Conservation (phyloP, 2,888 invertebrate genomes). For the Platynereis dumerilii region DNA sequence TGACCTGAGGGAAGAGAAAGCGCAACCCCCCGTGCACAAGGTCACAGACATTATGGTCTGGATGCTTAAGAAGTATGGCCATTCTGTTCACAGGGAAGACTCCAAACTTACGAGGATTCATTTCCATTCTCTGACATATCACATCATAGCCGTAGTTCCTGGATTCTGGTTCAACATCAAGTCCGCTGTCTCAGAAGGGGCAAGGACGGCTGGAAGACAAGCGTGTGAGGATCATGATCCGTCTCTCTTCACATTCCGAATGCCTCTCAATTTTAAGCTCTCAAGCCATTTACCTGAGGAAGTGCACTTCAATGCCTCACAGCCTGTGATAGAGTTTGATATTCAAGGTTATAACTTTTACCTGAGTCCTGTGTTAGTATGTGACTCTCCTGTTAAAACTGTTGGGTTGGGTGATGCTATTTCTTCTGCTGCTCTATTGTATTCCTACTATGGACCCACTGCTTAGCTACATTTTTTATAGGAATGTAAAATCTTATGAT, state of each 20-base stretch:
- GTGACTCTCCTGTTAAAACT: constrained; percentile 63
- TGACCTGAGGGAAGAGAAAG: constrained; percentile 45
- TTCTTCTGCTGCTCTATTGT: constrained; percentile 64
- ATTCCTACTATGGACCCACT: constrained; percentile 49
- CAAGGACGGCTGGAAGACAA: constrained; percentile 62
- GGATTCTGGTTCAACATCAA: constrained; percentile 63
- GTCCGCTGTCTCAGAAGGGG: constrained; percentile 64
- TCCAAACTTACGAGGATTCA: constrained; percentile 63
- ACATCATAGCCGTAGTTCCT: constrained; percentile 60
- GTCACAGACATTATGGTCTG: constrained; percentile 65
- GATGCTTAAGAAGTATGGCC: constrained; percentile 62
- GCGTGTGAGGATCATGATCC: constrained; percentile 57
- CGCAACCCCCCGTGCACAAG: constrained; percentile 62
- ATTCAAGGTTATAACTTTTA: constrained; percentile 60
- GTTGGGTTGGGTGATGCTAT: constrained; percentile 66
- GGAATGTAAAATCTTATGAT: too few relatives aligned
- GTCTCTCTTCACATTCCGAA: constrained; percentile 59
- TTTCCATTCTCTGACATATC: constrained; percentile 65
- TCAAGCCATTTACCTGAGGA: constrained; percentile 43
- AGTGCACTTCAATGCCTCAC: constrained; percentile 46
- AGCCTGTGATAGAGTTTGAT: constrained; percentile 62
- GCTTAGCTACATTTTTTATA: too few relatives aligned
- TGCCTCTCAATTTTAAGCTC: constrained; percentile 57
- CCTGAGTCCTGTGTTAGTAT: constrained; percentile 65
- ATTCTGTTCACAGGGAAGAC: constrained; percentile 39